A percentile compares a stretch with the other conserved stretches of the same genome.
Evolutionary conservation across 2,888 invertebrate genomes (phyloP).

Genomic region (Drosophila kokeensis): DNA sequence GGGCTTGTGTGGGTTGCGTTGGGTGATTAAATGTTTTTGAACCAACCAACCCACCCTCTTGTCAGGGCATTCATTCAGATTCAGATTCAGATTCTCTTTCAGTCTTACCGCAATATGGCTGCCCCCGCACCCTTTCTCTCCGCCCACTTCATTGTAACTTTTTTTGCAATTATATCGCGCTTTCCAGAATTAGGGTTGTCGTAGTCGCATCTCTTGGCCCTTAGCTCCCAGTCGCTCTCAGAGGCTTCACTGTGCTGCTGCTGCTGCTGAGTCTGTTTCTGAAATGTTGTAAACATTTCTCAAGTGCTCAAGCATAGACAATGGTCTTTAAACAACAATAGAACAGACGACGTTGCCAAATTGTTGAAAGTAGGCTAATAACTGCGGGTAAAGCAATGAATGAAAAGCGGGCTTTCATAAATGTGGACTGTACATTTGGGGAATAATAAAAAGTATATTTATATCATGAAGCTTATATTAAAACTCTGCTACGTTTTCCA

Average conservation of each 20-base stretch:
- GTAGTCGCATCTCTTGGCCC: slow-evolving; percentile 26
- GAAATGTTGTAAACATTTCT: slow-evolving; percentile 63
- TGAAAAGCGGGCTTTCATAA: slow-evolving; percentile 4
- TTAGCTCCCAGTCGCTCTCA: slow-evolving; percentile 7
- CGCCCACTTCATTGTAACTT: slow-evolving; percentile 51
- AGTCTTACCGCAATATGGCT: slow-evolving; percentile 50
- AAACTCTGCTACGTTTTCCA: not conserved
- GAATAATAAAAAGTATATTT: not conserved
- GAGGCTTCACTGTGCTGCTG: slow-evolving; percentile 22
- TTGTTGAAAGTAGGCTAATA: slow-evolving; percentile 64
- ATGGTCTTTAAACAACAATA: slow-evolving; percentile 53
- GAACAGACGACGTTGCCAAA: slow-evolving; percentile 58
- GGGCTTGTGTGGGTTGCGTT: slow-evolving; percentile 26
- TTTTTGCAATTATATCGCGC: slow-evolving; percentile 68
- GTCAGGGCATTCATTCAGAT: slow-evolving; percentile 55
- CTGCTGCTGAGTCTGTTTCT: slow-evolving; percentile 52
- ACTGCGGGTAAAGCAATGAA: slow-evolving; percentile 42
- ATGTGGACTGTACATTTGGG: slow-evolving; percentile 17
- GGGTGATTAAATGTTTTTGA: slow-evolving; percentile 57
- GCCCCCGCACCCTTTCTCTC: slow-evolving; percentile 5
- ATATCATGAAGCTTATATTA: not conserved
- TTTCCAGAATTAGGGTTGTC: slow-evolving; percentile 51
- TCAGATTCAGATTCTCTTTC: slow-evolving; percentile 63
- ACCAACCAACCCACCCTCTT: slow-evolving; percentile 29
- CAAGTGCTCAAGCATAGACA: slow-evolving; percentile 56